Conservation (phyloP, 2,797 vertebrate species). For the Scomberomorus guttatus region DNA sequence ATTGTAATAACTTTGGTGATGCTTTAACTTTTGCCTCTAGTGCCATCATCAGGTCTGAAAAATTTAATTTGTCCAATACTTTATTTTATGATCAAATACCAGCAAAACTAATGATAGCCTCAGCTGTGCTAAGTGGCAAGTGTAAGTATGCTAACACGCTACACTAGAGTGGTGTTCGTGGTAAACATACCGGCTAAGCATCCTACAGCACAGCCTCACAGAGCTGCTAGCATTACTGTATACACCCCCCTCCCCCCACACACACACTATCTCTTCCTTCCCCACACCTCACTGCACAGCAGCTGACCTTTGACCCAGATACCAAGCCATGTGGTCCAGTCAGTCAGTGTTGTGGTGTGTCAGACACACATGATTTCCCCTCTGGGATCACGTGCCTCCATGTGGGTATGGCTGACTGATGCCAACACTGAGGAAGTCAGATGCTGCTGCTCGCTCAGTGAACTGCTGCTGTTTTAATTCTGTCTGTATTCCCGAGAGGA, state of each 20-base stretch:
- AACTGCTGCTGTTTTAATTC: not conserved
- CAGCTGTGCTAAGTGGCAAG: not conserved
- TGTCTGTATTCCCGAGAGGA: not conserved
- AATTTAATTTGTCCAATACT: not conserved
- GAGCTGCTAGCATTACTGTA: not conserved
- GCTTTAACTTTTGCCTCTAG: not conserved
- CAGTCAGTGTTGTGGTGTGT: constrained; percentile 53
- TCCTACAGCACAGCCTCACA: not conserved
- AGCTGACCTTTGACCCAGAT: constrained; percentile 69
- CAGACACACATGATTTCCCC: constrained; percentile 51
- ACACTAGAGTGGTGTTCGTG: not conserved
- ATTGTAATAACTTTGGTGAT: not conserved
- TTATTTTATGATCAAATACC: not conserved
- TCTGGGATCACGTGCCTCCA: constrained; percentile 45
- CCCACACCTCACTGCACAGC: constrained; percentile 16
- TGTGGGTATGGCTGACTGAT: constrained; percentile 23
- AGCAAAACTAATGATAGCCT: not conserved
- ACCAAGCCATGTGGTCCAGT: constrained; percentile 46
- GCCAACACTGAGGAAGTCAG: constrained; percentile 20
- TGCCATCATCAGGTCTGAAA: not conserved
- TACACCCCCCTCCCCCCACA: not conserved
- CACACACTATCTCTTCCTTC: no score
- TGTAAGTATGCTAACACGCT: not conserved
- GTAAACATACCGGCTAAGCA: not conserved
- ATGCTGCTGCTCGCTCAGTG: not conserved